Evolutionary conservation across 37 sponge, comb jelly and placozoan species (phyloP), one percentile per base, ranked within the genome.

Genomic region (Ianthella basta): DNA sequence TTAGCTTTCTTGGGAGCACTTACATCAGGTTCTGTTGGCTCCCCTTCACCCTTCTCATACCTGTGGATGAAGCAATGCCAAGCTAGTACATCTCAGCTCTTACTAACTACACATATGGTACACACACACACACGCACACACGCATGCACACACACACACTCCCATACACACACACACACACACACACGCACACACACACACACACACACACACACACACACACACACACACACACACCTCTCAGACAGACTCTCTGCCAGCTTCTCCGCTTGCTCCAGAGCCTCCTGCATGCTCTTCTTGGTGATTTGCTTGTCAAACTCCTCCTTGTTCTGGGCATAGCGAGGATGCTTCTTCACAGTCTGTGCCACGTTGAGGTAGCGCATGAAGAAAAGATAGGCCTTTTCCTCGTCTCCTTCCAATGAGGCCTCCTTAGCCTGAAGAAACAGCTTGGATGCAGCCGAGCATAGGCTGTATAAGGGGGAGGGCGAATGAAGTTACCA

Each of bases 381-480:
- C 95, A 96, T 94, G 78, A 83, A 92, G 1, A 90, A 64, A 4
- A 96, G 67, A 33, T 91, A 96, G 23, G 92, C 88, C 55, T 85
- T 72, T 84, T 96, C 97, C 50, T 94, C 90, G 70, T 96, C 97
- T 0, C 92, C 92, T 14, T 82, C 56, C 29, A 90, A 37, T 4
- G 41, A 5, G 20, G 73, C 87, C 60, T 90, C 91, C 24, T 64
- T 84, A 8, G 95, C 95, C 16, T 82, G 64, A 19, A 90, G 59
- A 53, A 82, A 83, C 0, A 94, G 29, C 82, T 91, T 91, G 8
- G 73, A 72, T 20, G 73, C 73, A 20, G 73, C 36, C 19, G 23
- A 30, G 39, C 73, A 72, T 72, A 72, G 14, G 12, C 73, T 72
- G 27, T 16, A 64, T 10, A n/a, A n/a, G n/a, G n/a, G n/a, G n/a